These are phyloP conservation scores for Lipophrys pholis DNA, from an alignment of 2,113 vertebrate genomes.

Conservation along the genomic window DNA sequence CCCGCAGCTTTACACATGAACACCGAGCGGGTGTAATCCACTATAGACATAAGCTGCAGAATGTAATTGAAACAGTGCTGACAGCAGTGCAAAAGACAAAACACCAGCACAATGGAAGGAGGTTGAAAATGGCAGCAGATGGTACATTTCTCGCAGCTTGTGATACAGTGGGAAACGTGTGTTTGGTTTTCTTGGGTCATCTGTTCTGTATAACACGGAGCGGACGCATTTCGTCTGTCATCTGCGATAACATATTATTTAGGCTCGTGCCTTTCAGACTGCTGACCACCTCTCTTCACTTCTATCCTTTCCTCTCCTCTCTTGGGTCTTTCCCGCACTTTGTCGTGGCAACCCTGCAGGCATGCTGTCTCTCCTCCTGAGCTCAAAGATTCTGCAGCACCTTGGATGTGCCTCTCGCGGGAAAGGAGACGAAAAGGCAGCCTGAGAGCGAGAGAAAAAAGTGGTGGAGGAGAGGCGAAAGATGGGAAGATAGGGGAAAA, in stretches of 20 bases:
- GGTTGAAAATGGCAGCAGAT: conserved; percentile 73
- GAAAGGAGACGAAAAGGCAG: conserved; percentile 54
- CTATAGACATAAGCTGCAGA: conserved; percentile 77
- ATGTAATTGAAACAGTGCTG: conserved; percentile 79
- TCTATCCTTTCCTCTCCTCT: conserved; percentile 48
- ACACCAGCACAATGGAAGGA: conserved; percentile 66
- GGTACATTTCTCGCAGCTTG: conserved; percentile 69
- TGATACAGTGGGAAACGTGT: conserved; percentile 61
- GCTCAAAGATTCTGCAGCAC: conserved; percentile 71
- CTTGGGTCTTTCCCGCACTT: conserved; percentile 49
- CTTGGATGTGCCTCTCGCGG: conserved; percentile 70
- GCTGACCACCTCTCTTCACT: conserved; percentile 43
- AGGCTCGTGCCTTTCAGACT: conserved; percentile 35
- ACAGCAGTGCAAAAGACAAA: conserved; percentile 71
- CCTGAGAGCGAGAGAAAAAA: conserved; percentile 49
- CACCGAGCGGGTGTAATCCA: conserved; percentile 74
- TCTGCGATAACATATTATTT: conserved; percentile 49
- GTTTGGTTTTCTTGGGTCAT: conserved; percentile 56
- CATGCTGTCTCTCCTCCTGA: conserved; percentile 59
- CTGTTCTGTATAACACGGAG: conserved; percentile 40
- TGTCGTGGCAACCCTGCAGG: conserved; percentile 70
- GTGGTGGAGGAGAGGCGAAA: conserved; percentile 46
- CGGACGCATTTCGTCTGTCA: conserved; percentile 38
- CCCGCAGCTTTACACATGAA: conserved; percentile 56
- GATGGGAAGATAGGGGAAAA: conserved; percentile 58